phyloP scores from a whole-genome alignment of 1,140 invertebrate genomes.

The Habropoda laboriosa region DNA sequence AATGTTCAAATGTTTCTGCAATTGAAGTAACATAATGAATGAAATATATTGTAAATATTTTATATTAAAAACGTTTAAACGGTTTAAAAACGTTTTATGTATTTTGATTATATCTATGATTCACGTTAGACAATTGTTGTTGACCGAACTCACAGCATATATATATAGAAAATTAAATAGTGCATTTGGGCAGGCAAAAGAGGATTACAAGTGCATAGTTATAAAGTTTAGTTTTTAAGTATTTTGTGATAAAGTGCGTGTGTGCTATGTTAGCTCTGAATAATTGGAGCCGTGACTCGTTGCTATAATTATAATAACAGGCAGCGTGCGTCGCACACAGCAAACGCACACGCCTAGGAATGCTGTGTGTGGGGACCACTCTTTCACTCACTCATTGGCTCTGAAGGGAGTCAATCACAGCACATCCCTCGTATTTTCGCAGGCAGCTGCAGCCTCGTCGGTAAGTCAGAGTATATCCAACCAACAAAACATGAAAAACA shows the following conservation, averaged over 20 bases:
- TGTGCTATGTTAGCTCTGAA: conserved; percentile 75
- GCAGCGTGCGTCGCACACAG: conserved; percentile 78
- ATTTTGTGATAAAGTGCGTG: conserved; percentile 70
- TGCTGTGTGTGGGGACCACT: conserved; percentile 76
- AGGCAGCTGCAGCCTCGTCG: conserved; percentile 75
- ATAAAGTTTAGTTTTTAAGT: conserved; percentile 67
- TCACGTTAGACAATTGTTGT: conserved; percentile 19
- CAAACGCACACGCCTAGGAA: conserved; percentile 78
- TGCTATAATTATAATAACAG: conserved; percentile 80
- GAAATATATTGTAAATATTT: conserved; percentile 22
- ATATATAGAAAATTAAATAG: conserved; percentile 46
- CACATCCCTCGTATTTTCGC: conserved; percentile 77
- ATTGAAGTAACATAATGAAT: conserved; percentile 9
- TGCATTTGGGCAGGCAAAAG: conserved; percentile 61
- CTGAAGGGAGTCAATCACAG: conserved; percentile 79
- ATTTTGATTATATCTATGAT: conserved; percentile 31
- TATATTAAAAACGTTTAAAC: no score
- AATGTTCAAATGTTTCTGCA: conserved; percentile 1
- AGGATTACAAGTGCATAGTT: conserved; percentile 53
- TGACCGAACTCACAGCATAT: conserved; percentile 41
- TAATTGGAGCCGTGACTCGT: conserved; percentile 78
- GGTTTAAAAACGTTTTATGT: conserved; percentile 10
- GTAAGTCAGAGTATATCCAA: conserved; percentile 78
- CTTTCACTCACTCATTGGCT: conserved; percentile 78
- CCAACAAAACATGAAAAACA: conserved; percentile 71